A percentile compares a stretch with the other conserved stretches of the same genome.
These are phyloP conservation scores for Oenanthe melanoleuca DNA, from an alignment of 2,113 vertebrate genomes.

Conservation along the genomic window DNA sequence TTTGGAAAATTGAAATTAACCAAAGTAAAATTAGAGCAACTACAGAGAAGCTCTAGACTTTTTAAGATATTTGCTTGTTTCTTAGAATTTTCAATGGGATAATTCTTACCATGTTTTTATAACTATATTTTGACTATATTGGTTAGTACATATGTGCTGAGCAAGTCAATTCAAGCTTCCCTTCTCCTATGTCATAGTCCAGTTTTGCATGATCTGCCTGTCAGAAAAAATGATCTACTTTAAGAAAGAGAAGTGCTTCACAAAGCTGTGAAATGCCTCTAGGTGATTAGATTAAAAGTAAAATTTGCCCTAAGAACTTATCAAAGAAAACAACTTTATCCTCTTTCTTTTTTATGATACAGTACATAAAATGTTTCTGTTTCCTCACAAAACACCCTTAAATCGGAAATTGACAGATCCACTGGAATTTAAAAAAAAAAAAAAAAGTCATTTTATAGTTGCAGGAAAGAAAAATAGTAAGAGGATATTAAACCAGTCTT, in stretches of 20 bases:
- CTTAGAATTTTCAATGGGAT: neutral
- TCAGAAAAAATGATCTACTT: neutral
- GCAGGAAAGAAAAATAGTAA: neutral
- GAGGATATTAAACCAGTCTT: neutral
- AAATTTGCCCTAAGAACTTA: neutral
- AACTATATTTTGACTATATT: neutral
- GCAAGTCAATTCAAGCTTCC: neutral
- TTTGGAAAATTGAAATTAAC: slow-evolving; percentile 43
- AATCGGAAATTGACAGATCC: neutral
- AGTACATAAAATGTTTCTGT: neutral
- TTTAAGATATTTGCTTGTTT: neutral
- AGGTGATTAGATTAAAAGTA: neutral
- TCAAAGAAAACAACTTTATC: neutral
- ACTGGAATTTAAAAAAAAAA: neutral
- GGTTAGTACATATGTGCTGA: neutral
- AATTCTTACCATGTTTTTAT: neutral
- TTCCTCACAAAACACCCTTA: neutral
- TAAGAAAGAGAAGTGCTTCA: neutral
- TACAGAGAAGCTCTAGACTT: slow-evolving; percentile 1
- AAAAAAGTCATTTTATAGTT: neutral
- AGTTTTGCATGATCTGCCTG: neutral
- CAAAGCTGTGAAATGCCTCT: neutral
- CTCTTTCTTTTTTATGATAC: neutral
- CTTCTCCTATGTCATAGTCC: neutral
- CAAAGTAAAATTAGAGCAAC: slow-evolving; percentile 31